These are phyloP conservation scores for Schrankia costaestrigalis DNA, from an alignment of 2,888 invertebrate genomes.

Conservation along the genomic window DNA sequence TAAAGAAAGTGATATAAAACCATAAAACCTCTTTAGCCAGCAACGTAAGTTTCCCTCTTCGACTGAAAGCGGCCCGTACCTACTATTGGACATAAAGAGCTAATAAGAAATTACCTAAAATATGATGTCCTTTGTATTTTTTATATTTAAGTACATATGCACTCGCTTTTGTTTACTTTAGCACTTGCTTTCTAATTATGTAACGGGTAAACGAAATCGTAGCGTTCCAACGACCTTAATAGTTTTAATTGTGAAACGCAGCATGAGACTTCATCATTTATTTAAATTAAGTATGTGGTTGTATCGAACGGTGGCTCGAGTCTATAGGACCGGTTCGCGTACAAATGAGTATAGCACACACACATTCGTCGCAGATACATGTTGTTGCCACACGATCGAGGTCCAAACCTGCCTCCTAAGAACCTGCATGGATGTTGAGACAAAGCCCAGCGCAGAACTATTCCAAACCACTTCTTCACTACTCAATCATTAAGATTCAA, in stretches of 20 bases:
- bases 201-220: constrained; percentile 58
- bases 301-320: constrained; percentile 60
- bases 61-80: too few species aligned
- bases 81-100: too few species aligned
- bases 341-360: constrained; percentile 38
- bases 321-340: constrained; percentile 65
- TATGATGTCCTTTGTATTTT: too few species aligned
- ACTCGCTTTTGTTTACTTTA: constrained; percentile 15
- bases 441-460: constrained; percentile 32
- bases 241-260: constrained; percentile 69
- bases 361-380: constrained; percentile 29
- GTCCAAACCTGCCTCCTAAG: constrained; percentile 42
- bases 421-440: constrained; percentile 33
- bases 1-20: too few species aligned
- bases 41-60: too few species aligned
- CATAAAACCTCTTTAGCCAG: too few species aligned
- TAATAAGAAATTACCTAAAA: too few species aligned
- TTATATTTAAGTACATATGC: too few species aligned
- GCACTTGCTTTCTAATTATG: constrained; percentile 52
- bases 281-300: constrained; percentile 68
- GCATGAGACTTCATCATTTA: constrained; percentile 63
- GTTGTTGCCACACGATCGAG: constrained; percentile 36
- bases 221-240: constrained; percentile 51
- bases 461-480: too few species aligned
- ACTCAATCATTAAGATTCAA: too few species aligned